Evolutionary conservation across 2,888 invertebrate species (phyloP).

Genomic region (Leptinotarsa peninsularis): DNA sequence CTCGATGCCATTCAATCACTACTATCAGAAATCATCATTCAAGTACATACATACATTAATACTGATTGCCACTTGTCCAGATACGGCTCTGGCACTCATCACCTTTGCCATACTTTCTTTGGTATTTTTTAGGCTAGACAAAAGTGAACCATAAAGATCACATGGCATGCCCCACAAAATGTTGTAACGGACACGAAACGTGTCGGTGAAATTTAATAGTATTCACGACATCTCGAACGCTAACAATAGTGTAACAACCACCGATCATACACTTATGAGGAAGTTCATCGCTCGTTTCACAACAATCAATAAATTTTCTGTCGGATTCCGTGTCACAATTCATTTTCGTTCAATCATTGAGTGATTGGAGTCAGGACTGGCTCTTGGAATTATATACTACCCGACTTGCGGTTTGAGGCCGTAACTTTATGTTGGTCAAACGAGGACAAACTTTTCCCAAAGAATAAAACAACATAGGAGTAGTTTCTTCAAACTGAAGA

Average conservation of each 20-base stretch:
- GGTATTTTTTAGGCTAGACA: neutral
- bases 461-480: too few species aligned
- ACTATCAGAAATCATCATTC: too few species aligned
- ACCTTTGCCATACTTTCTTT: constrained; percentile 3
- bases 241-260: constrained; percentile 31
- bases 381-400: neutral
- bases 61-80: too few species aligned
- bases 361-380: constrained; percentile 29
- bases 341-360: constrained; percentile 34
- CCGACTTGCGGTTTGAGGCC: too few species aligned
- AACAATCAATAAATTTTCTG: constrained; percentile 29
- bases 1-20: too few species aligned
- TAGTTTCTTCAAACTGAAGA: too few species aligned
- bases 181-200: constrained; percentile 20
- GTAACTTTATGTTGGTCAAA: too few species aligned
- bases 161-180: neutral
- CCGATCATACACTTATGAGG: constrained; percentile 16
- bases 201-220: constrained; percentile 35
- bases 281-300: constrained; percentile 12
- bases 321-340: constrained; percentile 36
- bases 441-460: too few species aligned
- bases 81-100: neutral
- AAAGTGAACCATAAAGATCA: neutral
- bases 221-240: constrained; percentile 30
- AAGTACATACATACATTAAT: too few species aligned